Base-by-base conservation (phyloP, 2,113 vertebrate genomes). In the Labeo rohita region DNA sequence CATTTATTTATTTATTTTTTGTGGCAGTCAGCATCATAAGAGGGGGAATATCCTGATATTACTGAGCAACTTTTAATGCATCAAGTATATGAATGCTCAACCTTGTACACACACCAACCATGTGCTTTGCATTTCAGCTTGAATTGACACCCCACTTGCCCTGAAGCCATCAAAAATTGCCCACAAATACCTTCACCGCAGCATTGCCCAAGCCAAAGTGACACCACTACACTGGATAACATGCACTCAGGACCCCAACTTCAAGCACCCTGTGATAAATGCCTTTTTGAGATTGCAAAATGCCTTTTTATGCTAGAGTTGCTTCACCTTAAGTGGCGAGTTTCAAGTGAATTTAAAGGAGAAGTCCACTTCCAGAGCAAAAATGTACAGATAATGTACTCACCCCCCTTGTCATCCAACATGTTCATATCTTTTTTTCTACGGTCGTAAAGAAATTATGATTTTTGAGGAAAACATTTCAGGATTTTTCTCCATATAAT, bases 181-280 rank as follows among this genome's bases (percentile, higher is more conserved):
- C 65, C 82, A 74, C 86, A 88, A 86, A 50, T 86, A 89, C 45
- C 80, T 50, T 49, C 63, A 68, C 49, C 47, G 0, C 12, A 47
- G 56, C 77, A 5, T 80, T 63, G 7, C 61, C 28, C 61, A 21
- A 50, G 47, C 63, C 63, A 70, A 39, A 50, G 80, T 13, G n/a
- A 81, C 43, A 49, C 56, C 59, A 11, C n/a, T 68, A 45, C 80
- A 52, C 63, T 68, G 80, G 6, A 82, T 63, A 52, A 70, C 8
- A 52, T 82, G 63, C 47, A 52, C 65, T 52, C 63, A 52, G 63
- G 61, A 82, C 80, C 6, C 43, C 47, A 23, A 12, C 79, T 66
- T 76, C 72, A 75, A 47, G 43, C 43, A 28, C n/a, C 11, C 56
- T 56, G 15, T 6, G n/a, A 47, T 8, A 70, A 34, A 47, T 21